Percentiles rank a stretch among this genome's conserved stretches.
Conservation (phyloP, 2,113 vertebrate species). For the Dascyllus trimaculatus region DNA sequence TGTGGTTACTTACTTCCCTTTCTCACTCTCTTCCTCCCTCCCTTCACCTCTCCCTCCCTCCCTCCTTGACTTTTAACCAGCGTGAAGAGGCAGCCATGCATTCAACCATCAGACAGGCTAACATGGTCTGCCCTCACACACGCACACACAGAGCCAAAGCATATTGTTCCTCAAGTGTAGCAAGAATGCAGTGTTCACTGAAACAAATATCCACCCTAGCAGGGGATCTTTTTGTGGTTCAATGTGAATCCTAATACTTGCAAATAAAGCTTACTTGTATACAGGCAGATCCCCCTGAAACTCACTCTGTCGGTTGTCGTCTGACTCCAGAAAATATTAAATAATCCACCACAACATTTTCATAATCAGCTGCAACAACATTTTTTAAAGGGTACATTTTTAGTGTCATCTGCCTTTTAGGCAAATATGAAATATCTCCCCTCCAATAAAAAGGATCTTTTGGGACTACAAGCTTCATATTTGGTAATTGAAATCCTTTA, state of each 20-base stretch:
- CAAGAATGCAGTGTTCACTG: slow-evolving; percentile 56
- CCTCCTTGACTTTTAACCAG: slow-evolving; percentile 80
- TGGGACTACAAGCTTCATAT: slow-evolving; percentile 39
- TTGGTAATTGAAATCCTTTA: slow-evolving; percentile 45
- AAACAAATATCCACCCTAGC: slow-evolving; percentile 64
- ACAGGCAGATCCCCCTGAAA: slow-evolving; percentile 5
- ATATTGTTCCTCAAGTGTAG: slow-evolving; percentile 59
- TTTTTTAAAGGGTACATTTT: slow-evolving; percentile 21
- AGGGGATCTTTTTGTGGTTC: slow-evolving; percentile 57
- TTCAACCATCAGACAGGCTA: slow-evolving; percentile 85
- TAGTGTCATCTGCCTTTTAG: slow-evolving; percentile 18
- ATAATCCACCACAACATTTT: slow-evolving; percentile 10
- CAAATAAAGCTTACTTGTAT: slow-evolving; percentile 45
- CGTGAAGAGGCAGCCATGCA: slow-evolving; percentile 83
- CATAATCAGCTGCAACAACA: slow-evolving; percentile 1
- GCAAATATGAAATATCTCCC: slow-evolving; percentile 20
- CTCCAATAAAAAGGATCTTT: slow-evolving; percentile 33
- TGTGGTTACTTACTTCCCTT: slow-evolving; percentile 76
- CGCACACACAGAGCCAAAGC: slow-evolving; percentile 49
- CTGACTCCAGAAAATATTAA: slow-evolving; percentile 4
- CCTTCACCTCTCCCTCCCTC: slow-evolving; percentile 32
- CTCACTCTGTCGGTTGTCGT: slow-evolving; percentile 6
- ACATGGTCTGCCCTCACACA: slow-evolving; percentile 63
- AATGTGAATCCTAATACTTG: slow-evolving; percentile 57
- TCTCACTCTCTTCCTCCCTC: slow-evolving; percentile 63